phyloP scores from a whole-genome alignment of 2,113 vertebrate genomes.

The Phyllostomus discolor region DNA sequence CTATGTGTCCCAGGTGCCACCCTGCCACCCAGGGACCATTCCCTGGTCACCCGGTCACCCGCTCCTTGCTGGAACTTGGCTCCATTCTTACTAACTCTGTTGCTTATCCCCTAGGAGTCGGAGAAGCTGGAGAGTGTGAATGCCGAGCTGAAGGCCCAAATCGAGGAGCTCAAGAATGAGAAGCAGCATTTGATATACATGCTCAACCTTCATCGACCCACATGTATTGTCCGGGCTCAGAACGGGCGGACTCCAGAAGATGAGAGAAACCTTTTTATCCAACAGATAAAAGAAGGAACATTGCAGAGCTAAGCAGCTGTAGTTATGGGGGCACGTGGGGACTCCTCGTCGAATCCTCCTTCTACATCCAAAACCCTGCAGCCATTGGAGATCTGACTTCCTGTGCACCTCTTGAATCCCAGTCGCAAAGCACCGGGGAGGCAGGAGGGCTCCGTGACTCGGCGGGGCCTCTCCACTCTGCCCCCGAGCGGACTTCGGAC shows the following conservation, averaged over 20 bases:
- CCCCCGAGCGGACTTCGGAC: constrained; percentile 52
- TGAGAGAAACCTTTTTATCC: constrained; percentile 95
- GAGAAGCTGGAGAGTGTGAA: constrained; percentile 97
- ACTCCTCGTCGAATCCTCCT: constrained; percentile 57
- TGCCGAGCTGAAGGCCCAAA: constrained; percentile 95
- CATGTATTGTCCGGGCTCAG: constrained; percentile 96
- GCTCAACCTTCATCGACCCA: constrained; percentile 97
- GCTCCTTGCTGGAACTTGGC: neutral
- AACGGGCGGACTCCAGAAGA: constrained; percentile 95
- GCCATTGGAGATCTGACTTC: constrained; percentile 73
- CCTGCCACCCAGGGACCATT: neutral
- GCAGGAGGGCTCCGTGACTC: constrained; percentile 53
- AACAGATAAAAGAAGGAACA: constrained; percentile 94
- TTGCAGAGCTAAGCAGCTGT: constrained; percentile 84
- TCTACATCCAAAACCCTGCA: constrained; percentile 71
- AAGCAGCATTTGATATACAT: constrained; percentile 99
- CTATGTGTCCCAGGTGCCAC: rapidly evolving
- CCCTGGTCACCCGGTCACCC: too few species aligned
- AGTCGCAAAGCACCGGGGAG: constrained; percentile 72
- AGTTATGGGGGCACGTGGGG: constrained; percentile 1
- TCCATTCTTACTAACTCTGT: neutral
- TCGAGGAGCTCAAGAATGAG: constrained; percentile 96
- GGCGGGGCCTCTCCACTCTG: constrained; percentile 44
- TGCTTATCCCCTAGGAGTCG: constrained; percentile 86
- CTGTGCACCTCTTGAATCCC: constrained; percentile 72